Evolutionary conservation across 2,797 vertebrate genomes (phyloP), one percentile per base, ranked within the genome.

Genomic region (Sciurus carolinensis): DNA sequence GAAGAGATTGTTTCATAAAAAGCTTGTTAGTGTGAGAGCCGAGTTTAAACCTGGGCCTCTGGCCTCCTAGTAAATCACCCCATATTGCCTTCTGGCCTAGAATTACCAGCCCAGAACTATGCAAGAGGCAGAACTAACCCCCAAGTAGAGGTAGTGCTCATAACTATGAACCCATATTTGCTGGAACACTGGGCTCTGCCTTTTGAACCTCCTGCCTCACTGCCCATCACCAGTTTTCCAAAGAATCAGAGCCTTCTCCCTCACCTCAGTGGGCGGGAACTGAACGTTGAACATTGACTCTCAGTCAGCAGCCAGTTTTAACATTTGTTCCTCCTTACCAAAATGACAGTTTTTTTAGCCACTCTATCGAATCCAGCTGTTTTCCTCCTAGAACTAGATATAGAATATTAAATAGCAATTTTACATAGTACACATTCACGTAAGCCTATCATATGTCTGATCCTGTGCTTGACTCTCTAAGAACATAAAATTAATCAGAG

Each of bases 351-450:
- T 77, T 71, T 71, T 85, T 54, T 3, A 52, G 73, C 7, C 39
- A 30, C 7, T 81, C 22, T 57, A 72, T 67, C 81, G 18, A 87
- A 77, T 71, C 62, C 2, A 71, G 62, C 28, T 90, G 17, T 67
- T 97, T 91, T 91, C 52, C 76, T 86, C 18, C 59, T 88, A 83
- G 82, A 33, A 82, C 18, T 44, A 26, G 30, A 72, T 36, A 87
- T 76, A 89, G 39, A 82, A 80, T 11, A 50, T 64, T 73, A 73
- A 87, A 67, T 64, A 71, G 79, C 5, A 26, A 72, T 91, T 90
- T 87, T 90, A 81, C 79, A 81, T 82, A 80, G 73, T 90, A 52
- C 11, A 59, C n/a, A 75, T 80, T 95, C 66, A n/a, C 50, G 47
- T 26, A 90, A 30, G 73, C 2, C 62, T 59, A n/a, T 91, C 52